phyloP scores from a whole-genome alignment of 2,888 invertebrate species.

The Rosalia funebris region DNA sequence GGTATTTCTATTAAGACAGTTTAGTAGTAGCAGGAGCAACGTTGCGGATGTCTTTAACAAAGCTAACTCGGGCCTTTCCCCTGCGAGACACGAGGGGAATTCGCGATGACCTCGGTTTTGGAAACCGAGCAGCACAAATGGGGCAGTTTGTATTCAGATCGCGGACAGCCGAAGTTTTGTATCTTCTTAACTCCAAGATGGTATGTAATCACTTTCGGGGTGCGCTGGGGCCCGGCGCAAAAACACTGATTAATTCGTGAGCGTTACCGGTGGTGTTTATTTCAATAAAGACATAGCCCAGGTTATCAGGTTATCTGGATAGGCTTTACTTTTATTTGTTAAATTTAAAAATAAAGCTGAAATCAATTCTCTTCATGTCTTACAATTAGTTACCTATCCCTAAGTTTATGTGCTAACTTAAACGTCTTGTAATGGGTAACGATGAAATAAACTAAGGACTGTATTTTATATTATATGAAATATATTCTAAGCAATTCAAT shows the following conservation, averaged over 20 bases:
- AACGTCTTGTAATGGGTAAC: no score
- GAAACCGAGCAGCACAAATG: slow-evolving; percentile 58
- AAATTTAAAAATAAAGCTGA: no score
- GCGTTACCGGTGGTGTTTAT: not conserved
- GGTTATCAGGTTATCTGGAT: not conserved
- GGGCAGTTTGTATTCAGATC: slow-evolving; percentile 62
- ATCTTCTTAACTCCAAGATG: slow-evolving; percentile 60
- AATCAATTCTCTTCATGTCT: no score
- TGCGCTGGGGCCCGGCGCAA: slow-evolving; percentile 38
- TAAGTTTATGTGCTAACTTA: no score
- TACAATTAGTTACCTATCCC: no score
- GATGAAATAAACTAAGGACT: no score
- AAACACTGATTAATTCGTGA: slow-evolving; percentile 46
- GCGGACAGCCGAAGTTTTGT: slow-evolving; percentile 58
- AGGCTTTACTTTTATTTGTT: no score
- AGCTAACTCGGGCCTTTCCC: slow-evolving; percentile 54
- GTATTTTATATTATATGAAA: no score
- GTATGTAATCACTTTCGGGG: slow-evolving; percentile 56
- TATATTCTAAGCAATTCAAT: no score
- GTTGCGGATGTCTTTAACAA: slow-evolving; percentile 58
- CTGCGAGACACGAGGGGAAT: slow-evolving; percentile 51
- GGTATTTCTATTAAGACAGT: slow-evolving; percentile 48
- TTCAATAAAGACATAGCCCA: not conserved
- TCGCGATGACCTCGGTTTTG: slow-evolving; percentile 51
- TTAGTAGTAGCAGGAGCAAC: slow-evolving; percentile 47